Percentiles rank a stretch among this genome's conserved stretches.
phyloP scores from a whole-genome alignment of 2,797 vertebrate species.

The Lycodopsis pacificus region DNA sequence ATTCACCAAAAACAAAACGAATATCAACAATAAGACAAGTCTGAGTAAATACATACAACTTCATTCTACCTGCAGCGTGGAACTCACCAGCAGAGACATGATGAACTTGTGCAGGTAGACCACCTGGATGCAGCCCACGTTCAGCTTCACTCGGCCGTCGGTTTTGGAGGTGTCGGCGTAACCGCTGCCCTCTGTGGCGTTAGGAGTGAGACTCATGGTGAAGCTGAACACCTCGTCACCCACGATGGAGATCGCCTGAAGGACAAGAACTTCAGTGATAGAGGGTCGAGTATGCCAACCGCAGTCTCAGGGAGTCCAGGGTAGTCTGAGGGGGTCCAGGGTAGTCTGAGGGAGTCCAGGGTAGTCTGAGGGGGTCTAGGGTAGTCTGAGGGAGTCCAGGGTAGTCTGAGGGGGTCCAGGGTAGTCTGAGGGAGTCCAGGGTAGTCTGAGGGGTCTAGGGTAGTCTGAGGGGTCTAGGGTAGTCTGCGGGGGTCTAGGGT shows the following conservation, averaged over 20 bases:
- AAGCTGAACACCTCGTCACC: conserved; percentile 97
- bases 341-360: no score
- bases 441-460: no score
- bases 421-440: no score
- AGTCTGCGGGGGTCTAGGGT: no score
- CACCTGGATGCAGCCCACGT: conserved; percentile 94
- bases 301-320: background rate
- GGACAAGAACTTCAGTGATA: background rate
- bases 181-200: conserved; percentile 89
- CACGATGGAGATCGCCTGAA: conserved; percentile 93
- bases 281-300: no score
- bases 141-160: conserved; percentile 91
- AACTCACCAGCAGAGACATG: conserved; percentile 92
- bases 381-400: no score
- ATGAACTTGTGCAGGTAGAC: conserved; percentile 96
- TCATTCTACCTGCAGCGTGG: background rate
- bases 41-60: background rate
- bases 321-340: no score
- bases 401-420: no score
- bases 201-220: conserved; percentile 89
- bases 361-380: no score
- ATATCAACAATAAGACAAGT: background rate
- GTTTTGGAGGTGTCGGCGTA: conserved; percentile 90
- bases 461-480: no score
- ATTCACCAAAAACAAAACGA: background rate